phyloP scores from a whole-genome alignment of 2,888 invertebrate genomes.

The Artemia sinica region DNA sequence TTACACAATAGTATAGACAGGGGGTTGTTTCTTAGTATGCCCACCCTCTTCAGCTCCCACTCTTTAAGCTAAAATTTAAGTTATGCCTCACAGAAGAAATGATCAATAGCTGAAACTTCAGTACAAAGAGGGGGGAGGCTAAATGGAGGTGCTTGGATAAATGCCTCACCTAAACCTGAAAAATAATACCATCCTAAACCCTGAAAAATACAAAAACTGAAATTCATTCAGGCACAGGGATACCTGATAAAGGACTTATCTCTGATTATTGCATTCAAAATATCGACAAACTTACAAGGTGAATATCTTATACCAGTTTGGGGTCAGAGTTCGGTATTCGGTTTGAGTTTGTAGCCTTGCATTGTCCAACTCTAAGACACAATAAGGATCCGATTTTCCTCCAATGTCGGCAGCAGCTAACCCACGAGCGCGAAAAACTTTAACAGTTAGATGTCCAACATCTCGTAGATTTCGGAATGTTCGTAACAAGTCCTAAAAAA shows the following conservation, averaged over 20 bases:
- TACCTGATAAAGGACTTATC: background rate
- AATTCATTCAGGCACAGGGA: background rate
- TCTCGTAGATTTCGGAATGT: constrained; percentile 59
- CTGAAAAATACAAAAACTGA: background rate
- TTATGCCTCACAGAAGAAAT: too few relatives aligned
- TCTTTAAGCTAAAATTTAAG: too few relatives aligned
- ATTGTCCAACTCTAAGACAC: constrained; percentile 86
- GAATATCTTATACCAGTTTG: constrained; percentile 97
- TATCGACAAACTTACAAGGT: constrained; percentile 57
- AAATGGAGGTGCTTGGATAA: background rate
- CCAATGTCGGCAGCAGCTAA: constrained; percentile 86
- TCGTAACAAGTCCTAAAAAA: constrained; percentile 43
- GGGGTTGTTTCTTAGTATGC: too few relatives aligned
- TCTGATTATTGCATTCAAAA: background rate
- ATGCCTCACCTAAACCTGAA: too few relatives aligned
- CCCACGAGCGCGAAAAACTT: constrained; percentile 65
- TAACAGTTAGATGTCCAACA: constrained; percentile 83
- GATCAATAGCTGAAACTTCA: too few relatives aligned
- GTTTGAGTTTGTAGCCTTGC: constrained; percentile 81
- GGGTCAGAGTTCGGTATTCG: constrained; percentile 88
- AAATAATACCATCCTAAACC: background rate
- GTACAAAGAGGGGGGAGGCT: too few relatives aligned
- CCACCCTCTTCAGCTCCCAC: too few relatives aligned
- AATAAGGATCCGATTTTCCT: constrained; percentile 96
- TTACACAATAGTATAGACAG: too few relatives aligned